Evolutionary conservation across 2,113 vertebrate species (phyloP).

Genomic region (Oncorhynchus mykiss): DNA sequence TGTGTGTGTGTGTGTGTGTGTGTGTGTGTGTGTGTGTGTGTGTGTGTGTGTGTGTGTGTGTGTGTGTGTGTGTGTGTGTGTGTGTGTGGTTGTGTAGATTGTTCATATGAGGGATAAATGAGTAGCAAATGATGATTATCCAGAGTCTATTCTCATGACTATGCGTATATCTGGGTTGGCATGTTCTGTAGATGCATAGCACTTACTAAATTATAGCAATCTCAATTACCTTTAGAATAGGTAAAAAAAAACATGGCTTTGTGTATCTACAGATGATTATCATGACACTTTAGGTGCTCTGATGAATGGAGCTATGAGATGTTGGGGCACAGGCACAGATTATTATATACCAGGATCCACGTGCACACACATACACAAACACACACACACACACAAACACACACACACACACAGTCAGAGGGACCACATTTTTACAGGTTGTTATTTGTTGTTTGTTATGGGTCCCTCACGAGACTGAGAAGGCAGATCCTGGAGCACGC

Average conservation of each 20-base stretch:
- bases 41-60: background rate
- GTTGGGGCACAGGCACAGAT: background rate
- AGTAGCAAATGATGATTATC: background rate
- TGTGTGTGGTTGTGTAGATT: background rate
- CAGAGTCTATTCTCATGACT: background rate
- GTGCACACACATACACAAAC: background rate
- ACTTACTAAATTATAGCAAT: background rate
- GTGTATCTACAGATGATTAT: background rate
- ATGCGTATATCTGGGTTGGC: background rate
- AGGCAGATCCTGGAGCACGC: background rate
- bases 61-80: background rate
- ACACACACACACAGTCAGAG: background rate
- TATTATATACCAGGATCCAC: background rate
- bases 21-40: background rate
- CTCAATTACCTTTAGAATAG: background rate
- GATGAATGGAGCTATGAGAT: background rate
- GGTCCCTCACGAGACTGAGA: too few species aligned
- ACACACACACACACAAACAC: background rate
- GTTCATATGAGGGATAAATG: background rate
- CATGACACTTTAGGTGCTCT: background rate
- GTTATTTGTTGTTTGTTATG: too few species aligned
- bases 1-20: background rate
- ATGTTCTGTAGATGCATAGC: background rate
- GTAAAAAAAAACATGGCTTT: background rate
- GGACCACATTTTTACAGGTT: too few species aligned